A percentile compares a stretch with the other conserved stretches of the same genome.
Evolutionary conservation across 2,113 vertebrate genomes (phyloP).

Genomic region (Burhinus bistriatus): DNA sequence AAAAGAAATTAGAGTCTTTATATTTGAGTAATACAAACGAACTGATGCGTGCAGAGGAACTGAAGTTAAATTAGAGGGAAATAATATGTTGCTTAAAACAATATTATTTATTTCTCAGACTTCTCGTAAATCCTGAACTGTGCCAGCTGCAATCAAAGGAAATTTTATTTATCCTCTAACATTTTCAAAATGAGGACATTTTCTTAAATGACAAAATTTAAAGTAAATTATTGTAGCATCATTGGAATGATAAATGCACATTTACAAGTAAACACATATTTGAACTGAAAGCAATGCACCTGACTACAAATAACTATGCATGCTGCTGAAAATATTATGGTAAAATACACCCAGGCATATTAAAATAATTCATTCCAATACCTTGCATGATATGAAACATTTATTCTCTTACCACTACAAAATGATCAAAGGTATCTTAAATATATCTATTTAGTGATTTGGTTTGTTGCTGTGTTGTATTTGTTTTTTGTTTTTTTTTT

Average conservation of each 20-base stretch:
- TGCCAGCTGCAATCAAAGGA: not conserved
- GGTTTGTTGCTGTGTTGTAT: too few relatives aligned
- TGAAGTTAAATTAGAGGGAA: conserved; percentile 25
- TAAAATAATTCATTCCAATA: conserved; percentile 1
- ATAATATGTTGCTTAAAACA: not conserved
- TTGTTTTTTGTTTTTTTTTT: not conserved
- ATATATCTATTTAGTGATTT: not conserved
- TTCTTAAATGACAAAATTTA: not conserved
- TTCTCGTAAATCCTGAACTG: not conserved
- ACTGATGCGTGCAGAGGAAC: not conserved
- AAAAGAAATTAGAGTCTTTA: not conserved
- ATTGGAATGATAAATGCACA: not conserved
- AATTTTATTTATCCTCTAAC: not conserved
- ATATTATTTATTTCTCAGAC: not conserved
- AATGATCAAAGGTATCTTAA: not conserved
- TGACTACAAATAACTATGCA: not conserved
- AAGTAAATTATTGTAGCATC: not conserved
- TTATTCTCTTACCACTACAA: not conserved
- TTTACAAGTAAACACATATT: not conserved
- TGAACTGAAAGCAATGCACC: not conserved
- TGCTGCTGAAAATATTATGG: not conserved
- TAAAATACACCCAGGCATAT: not conserved
- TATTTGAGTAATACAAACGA: conserved; percentile 10
- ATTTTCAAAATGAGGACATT: not conserved
- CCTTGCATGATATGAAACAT: not conserved